Conservation (phyloP, 2,888 invertebrate species). For the Andrena haemorrhoa region DNA sequence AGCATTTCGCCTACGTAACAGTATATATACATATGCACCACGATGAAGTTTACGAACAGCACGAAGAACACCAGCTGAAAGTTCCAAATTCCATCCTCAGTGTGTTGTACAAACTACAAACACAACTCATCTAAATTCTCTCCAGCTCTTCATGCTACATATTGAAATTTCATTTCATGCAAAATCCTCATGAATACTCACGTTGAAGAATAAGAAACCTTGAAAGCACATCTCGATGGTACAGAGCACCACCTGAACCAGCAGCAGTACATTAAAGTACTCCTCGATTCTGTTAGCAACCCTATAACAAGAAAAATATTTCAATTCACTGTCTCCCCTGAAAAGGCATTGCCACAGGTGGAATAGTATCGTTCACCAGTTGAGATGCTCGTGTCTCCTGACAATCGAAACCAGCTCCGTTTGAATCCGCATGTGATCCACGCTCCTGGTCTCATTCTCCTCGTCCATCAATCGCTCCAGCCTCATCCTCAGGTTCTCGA, state of each 20-base stretch:
- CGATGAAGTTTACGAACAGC: conserved; percentile 46
- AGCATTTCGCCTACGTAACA: conserved; percentile 74
- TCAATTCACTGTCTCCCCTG: not conserved
- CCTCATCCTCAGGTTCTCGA: conserved; percentile 42
- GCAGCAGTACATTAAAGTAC: conserved; percentile 71
- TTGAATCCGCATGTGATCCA: conserved; percentile 5
- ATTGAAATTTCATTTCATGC: too few relatives aligned
- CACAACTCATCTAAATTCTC: not conserved
- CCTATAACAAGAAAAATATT: conserved; percentile 55
- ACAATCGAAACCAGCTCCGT: conserved; percentile 53
- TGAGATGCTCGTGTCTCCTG: conserved; percentile 61
- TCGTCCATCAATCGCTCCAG: conserved; percentile 33
- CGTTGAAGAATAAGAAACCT: conserved; percentile 70
- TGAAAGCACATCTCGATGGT: conserved; percentile 75
- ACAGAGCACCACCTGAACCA: conserved; percentile 70
- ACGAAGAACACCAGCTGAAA: conserved; percentile 60
- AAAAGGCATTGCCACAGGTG: not conserved
- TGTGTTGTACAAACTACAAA: conserved; percentile 26
- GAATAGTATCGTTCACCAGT: conserved; percentile 38
- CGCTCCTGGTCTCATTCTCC: not conserved
- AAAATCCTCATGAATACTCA: conserved; percentile 38
- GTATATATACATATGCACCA: conserved; percentile 70
- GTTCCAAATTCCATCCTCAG: conserved; percentile 8
- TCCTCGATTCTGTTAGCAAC: conserved; percentile 68
- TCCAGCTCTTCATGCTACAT: too few relatives aligned